Evolutionary conservation across 2,113 vertebrate species (phyloP).

Genomic region (Calcarius ornatus): DNA sequence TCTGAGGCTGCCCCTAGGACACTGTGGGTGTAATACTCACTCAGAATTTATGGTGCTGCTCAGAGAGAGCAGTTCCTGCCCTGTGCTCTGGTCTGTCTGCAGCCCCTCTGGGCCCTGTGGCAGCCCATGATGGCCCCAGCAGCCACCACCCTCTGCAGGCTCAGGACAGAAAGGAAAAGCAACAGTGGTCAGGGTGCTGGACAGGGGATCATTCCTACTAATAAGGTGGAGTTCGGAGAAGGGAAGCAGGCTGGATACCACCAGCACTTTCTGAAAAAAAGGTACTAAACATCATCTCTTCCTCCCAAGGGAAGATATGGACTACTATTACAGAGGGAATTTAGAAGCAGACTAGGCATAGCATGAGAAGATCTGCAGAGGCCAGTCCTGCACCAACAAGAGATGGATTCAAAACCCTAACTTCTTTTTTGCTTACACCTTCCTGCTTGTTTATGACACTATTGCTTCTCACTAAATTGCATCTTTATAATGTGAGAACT

Average conservation of each 20-base stretch:
- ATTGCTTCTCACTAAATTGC: neutral
- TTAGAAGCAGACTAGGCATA: neutral
- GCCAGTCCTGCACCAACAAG: neutral
- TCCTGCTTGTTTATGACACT: neutral
- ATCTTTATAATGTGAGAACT: neutral
- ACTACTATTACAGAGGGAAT: neutral
- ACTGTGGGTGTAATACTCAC: accelerated
- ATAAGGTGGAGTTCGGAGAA: neutral
- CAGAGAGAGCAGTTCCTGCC: neutral
- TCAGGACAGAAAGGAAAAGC: neutral
- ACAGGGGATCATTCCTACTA: accelerated
- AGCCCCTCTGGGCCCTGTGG: neutral
- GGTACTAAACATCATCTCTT: neutral
- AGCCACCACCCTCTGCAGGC: neutral
- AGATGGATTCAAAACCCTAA: neutral
- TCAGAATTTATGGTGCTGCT: neutral
- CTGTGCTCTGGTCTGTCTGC: neutral
- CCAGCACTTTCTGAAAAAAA: neutral
- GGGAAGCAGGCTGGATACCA: neutral
- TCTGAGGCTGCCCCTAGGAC: neutral
- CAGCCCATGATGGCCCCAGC: neutral
- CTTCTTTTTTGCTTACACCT: neutral
- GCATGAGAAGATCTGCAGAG: neutral
- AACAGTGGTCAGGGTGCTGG: neutral
- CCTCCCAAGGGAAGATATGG: neutral